Evolutionary conservation across 2,113 vertebrate species (phyloP).

Genomic region (Motacilla tschutschensis): DNA sequence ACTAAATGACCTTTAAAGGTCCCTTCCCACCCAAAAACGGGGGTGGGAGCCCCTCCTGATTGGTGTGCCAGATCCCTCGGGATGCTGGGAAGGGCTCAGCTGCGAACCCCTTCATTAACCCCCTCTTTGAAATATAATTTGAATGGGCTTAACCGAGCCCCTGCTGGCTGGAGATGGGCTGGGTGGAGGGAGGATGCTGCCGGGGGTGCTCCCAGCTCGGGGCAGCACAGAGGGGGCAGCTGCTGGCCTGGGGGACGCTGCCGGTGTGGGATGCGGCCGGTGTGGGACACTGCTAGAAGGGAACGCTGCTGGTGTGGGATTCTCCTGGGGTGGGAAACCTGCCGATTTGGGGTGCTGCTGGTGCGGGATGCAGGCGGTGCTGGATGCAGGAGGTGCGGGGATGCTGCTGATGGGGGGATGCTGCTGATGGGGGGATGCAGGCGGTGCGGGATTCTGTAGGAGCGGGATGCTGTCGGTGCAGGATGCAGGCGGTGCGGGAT

Average conservation of each 20-base stretch:
- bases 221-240: background rate
- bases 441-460: fast-evolving
- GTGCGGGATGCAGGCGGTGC: no score
- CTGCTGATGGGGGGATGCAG: background rate
- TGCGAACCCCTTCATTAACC: background rate
- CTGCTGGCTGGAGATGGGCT: background rate
- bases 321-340: no score
- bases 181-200: no score
- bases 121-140: background rate
- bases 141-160: background rate
- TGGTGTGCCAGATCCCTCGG: background rate
- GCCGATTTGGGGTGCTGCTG: fast-evolving
- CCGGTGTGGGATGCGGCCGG: background rate
- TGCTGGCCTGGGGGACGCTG: background rate
- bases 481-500: background rate
- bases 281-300: background rate
- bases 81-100: background rate
- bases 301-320: background rate
- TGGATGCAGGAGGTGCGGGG: background rate
- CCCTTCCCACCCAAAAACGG: no score
- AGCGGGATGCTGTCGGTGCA: background rate
- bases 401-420: fast-evolving
- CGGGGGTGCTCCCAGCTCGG: background rate
- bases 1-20: background rate
- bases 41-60: background rate